Conservation (phyloP, 2,888 invertebrate genomes). For the Mimachlamys varia region DNA sequence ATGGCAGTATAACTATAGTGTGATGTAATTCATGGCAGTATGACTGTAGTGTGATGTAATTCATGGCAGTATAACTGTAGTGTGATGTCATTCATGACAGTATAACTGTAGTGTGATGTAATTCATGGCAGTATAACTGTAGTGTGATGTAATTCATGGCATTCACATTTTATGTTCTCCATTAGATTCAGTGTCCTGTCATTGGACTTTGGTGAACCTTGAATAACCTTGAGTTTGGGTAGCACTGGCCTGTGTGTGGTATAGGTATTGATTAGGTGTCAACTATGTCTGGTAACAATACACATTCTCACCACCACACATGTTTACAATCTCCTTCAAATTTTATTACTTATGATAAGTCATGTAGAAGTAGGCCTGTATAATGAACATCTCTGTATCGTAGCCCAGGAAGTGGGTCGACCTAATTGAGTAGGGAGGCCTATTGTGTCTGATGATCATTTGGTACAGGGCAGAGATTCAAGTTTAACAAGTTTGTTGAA, state of each 20-base stretch:
- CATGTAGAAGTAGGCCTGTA: neutral
- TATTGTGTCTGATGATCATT: neutral
- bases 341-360: neutral
- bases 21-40: no score
- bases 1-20: no score
- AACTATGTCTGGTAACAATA: constrained; percentile 1
- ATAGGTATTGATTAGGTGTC: neutral
- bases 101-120: no score
- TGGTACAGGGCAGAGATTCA: neutral
- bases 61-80: neutral
- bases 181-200: neutral
- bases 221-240: constrained; percentile 18
- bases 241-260: neutral
- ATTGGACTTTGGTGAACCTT: neutral
- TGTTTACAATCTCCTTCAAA: neutral
- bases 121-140: no score
- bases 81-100: neutral
- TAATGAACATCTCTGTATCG: neutral
- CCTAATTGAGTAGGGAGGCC: neutral
- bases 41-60: no score
- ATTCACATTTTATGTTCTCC: neutral
- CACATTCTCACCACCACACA: neutral
- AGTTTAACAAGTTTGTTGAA: neutral
- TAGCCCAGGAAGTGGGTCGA: neutral
- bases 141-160: no score